A percentile compares a stretch with the other conserved stretches of the same genome.
Evolutionary conservation across 2,113 vertebrate species (phyloP).

Genomic region (Donacobius atricapilla): DNA sequence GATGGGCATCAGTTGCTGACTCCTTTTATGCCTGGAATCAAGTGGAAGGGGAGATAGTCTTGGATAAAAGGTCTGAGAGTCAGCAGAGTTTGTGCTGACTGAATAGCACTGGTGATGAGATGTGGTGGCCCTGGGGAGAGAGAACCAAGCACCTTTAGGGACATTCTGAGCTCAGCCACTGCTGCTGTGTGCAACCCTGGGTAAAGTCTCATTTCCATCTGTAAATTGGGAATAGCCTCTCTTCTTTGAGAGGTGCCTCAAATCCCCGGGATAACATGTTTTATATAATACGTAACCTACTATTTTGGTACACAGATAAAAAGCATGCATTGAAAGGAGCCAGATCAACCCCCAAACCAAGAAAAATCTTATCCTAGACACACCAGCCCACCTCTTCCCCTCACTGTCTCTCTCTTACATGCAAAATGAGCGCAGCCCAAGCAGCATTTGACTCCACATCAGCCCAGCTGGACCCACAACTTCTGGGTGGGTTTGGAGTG

Average conservation of each 20-base stretch:
- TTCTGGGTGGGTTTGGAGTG: rapidly evolving
- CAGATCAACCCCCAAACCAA: background rate
- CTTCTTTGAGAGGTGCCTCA: background rate
- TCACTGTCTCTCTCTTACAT: rapidly evolving
- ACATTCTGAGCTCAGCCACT: background rate
- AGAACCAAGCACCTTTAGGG: background rate
- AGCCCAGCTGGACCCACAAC: background rate
- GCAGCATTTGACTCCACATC: background rate
- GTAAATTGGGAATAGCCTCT: rapidly evolving
- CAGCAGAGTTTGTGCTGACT: background rate
- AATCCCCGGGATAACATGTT: background rate
- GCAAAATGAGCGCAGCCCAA: rapidly evolving
- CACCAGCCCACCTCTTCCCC: background rate
- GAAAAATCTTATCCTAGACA: background rate
- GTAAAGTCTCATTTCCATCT: background rate
- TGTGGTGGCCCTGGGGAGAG: background rate
- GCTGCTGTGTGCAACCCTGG: background rate
- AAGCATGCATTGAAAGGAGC: background rate
- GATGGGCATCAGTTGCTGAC: background rate
- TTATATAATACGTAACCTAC: background rate
- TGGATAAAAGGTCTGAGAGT: background rate
- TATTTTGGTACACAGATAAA: background rate
- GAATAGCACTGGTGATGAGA: background rate
- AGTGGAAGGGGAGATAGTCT: background rate
- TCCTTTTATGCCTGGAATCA: background rate